Percentiles rank a stretch among this genome's conserved stretches.
phyloP scores from a whole-genome alignment of 2,888 invertebrate species.

The Spialia ferax region DNA sequence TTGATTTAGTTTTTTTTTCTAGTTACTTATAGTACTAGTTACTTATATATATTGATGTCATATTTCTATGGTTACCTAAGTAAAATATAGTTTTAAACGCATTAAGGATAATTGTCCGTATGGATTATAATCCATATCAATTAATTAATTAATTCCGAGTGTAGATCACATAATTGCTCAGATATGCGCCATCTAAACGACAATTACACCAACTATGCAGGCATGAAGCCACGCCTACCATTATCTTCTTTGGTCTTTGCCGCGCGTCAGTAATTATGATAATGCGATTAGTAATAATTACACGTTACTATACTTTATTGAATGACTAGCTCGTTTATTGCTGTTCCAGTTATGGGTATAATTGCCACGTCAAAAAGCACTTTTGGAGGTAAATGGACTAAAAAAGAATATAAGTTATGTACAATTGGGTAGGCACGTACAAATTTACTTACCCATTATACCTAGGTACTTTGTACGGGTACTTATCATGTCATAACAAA shows the following conservation, averaged over 20 bases:
- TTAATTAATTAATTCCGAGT: constrained; percentile 2
- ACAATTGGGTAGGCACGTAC: no score
- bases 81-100: no score
- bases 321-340: constrained; percentile 15
- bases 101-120: no score
- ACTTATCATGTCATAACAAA: no score
- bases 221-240: constrained; percentile 32
- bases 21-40: no score
- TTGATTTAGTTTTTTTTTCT: no score
- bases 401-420: no score
- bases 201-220: constrained; percentile 30
- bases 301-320: constrained; percentile 21
- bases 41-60: no score
- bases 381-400: no score
- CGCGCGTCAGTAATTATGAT: constrained; percentile 34
- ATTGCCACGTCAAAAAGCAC: not conserved
- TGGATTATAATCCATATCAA: not conserved
- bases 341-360: not conserved
- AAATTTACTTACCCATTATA: no score
- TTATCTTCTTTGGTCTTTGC: constrained; percentile 37
- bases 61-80: no score
- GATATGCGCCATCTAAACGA: constrained; percentile 22
- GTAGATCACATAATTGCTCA: constrained; percentile 8
- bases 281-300: constrained; percentile 29
- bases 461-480: no score